Percentiles rank a stretch among this genome's conserved stretches.
These are phyloP conservation scores for Crotalus horridus DNA, from an alignment of 2,113 vertebrate genomes.

Conservation along the genomic window DNA sequence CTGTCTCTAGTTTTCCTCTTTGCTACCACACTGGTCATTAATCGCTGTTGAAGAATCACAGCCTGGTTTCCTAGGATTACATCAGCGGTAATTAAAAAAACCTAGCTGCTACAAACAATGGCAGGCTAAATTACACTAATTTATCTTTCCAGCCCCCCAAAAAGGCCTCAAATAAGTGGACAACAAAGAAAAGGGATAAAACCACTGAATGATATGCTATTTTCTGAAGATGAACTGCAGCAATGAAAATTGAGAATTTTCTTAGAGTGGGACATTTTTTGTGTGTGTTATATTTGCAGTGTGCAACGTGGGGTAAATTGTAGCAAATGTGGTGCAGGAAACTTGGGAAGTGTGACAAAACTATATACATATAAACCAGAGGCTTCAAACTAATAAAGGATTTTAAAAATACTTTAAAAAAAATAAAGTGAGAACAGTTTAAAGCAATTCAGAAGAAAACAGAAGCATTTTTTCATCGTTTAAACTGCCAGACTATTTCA, in stretches of 20 bases:
- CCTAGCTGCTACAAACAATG: slow-evolving; percentile 34
- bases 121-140: slow-evolving; percentile 23
- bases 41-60: slow-evolving; percentile 15
- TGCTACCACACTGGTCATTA: slow-evolving; percentile 31
- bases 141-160: slow-evolving; percentile 18
- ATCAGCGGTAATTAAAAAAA: slow-evolving; percentile 23
- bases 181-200: slow-evolving; percentile 8
- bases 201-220: slow-evolving; percentile 24
- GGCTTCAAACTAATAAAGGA: slow-evolving; percentile 8
- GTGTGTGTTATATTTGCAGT: background rate
- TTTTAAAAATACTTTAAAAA: background rate
- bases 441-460: slow-evolving; percentile 48
- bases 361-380: slow-evolving; percentile 34
- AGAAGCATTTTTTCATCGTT: slow-evolving; percentile 38
- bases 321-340: background rate
- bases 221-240: background rate
- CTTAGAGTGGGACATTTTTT: background rate
- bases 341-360: slow-evolving; percentile 20
- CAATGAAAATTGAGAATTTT: slow-evolving; percentile 12
- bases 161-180: slow-evolving; percentile 19
- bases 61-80: background rate
- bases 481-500: slow-evolving; percentile 32
- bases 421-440: slow-evolving; percentile 22
- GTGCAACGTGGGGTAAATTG: background rate
- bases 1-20: slow-evolving; percentile 18